Evolutionary conservation across 2,797 vertebrate genomes (phyloP).

Genomic region (Poeciliopsis paucimaculata): DNA sequence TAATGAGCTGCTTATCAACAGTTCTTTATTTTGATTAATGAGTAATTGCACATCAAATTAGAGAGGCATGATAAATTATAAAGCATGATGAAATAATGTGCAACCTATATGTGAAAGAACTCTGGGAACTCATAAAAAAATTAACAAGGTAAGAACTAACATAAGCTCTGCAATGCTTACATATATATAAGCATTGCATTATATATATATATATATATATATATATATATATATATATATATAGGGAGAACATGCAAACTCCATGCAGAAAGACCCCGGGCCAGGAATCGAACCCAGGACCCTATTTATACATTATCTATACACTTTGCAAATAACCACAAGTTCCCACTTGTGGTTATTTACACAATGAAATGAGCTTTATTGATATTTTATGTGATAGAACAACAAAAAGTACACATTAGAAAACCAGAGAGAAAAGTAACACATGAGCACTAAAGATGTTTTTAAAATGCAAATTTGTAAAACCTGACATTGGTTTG

Average conservation of each 20-base stretch:
- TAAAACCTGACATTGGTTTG: background rate
- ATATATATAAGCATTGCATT: too few species aligned
- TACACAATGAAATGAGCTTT: background rate
- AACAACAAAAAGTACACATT: background rate
- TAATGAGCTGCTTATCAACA: background rate
- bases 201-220: too few species aligned
- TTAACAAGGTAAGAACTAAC: background rate
- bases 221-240: too few species aligned
- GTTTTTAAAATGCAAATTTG: background rate
- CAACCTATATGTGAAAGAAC: background rate
- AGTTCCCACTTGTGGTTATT: background rate
- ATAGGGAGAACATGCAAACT: too few species aligned
- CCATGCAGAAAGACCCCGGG: too few species aligned
- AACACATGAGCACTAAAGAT: background rate
- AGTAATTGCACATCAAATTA: conserved; percentile 4
- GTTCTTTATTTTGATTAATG: background rate
- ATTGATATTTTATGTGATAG: background rate
- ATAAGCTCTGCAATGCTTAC: background rate
- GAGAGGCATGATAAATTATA: background rate
- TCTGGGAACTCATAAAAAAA: background rate
- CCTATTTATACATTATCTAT: background rate
- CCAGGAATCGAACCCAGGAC: too few species aligned
- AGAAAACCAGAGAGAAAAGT: background rate
- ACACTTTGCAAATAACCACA: background rate
- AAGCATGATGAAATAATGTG: conserved; percentile 8